phyloP scores from a whole-genome alignment of 2,888 invertebrate genomes.

The Chloroclysta siterata region DNA sequence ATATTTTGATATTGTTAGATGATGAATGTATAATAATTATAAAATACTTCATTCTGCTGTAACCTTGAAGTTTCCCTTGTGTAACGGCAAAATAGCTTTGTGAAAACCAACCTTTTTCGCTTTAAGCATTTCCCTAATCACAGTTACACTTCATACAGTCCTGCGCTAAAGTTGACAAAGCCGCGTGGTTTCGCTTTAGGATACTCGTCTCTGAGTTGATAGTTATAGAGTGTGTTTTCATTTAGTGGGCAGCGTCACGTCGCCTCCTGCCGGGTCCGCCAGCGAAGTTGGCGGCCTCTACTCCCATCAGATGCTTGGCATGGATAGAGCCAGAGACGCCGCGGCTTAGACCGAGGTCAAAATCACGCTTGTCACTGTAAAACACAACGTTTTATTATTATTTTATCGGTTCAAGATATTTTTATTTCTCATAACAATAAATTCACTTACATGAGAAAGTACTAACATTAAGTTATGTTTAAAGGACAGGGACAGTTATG shows the following conservation, averaged over 20 bases:
- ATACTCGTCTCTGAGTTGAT: slow-evolving; percentile 46
- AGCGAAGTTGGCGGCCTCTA: slow-evolving; percentile 95
- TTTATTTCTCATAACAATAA: no score
- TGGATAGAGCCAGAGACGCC: slow-evolving; percentile 96
- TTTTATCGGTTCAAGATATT: no score
- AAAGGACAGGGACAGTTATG: no score
- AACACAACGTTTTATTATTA: neutral
- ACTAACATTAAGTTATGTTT: no score
- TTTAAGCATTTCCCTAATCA: neutral
- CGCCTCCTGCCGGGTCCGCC: slow-evolving; percentile 95
- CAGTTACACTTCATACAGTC: neutral
- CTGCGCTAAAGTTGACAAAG: neutral
- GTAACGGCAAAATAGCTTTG: slow-evolving; percentile 4
- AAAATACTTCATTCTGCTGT: no score
- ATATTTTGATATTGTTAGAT: no score
- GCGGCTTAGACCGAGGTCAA: slow-evolving; percentile 94
- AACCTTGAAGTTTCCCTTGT: neutral
- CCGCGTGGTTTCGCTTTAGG: neutral
- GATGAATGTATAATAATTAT: no score
- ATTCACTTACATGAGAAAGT: no score
- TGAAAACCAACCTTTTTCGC: slow-evolving; percentile 44
- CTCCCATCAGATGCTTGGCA: slow-evolving; percentile 95
- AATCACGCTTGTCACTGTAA: slow-evolving; percentile 92
- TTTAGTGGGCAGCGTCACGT: slow-evolving; percentile 83
- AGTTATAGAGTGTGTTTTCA: slow-evolving; percentile 37